These are phyloP conservation scores for Serripes groenlandicus DNA, from an alignment of 2,888 invertebrate species.

Conservation along the genomic window DNA sequence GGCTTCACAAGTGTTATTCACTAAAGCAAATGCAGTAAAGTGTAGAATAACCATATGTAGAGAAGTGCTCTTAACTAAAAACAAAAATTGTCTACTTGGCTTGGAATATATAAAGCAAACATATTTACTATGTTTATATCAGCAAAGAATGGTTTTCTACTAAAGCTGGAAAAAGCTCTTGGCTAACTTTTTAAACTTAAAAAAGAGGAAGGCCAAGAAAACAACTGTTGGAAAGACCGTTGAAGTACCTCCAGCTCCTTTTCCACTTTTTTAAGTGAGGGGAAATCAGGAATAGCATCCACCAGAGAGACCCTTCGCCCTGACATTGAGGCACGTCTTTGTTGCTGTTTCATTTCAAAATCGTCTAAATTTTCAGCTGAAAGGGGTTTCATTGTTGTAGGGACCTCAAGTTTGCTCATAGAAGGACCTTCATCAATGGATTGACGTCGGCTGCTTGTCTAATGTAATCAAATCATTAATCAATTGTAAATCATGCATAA, in stretches of 20 bases:
- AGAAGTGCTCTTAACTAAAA: background rate
- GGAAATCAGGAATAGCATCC: slow-evolving; percentile 99
- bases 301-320: slow-evolving; percentile 82
- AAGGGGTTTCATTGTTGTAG: slow-evolving; percentile 69
- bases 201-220: slow-evolving; percentile 10
- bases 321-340: slow-evolving; percentile 79
- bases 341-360: slow-evolving; percentile 73
- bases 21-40: slow-evolving; percentile 26
- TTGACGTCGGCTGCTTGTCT: slow-evolving; percentile 74
- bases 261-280: slow-evolving; percentile 89
- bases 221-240: slow-evolving; percentile 11
- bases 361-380: slow-evolving; percentile 81
- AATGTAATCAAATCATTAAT: slow-evolving; percentile 21
- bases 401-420: slow-evolving; percentile 72
- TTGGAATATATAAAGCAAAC: slow-evolving; percentile 2
- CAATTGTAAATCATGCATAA: background rate
- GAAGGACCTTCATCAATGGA: slow-evolving; percentile 70
- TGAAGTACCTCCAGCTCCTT: slow-evolving; percentile 80
- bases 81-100: slow-evolving; percentile 6
- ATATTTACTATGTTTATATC: background rate
- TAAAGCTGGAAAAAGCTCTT: slow-evolving; percentile 2
- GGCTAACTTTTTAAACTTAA: slow-evolving; percentile 13
- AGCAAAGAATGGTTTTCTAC: slow-evolving; percentile 16
- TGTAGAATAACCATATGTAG: slow-evolving; percentile 26
- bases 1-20: slow-evolving; percentile 40